These are phyloP conservation scores for Brachionus asplanchnoidis DNA, from an alignment of 1,140 invertebrate genomes.

Conservation along the genomic window DNA sequence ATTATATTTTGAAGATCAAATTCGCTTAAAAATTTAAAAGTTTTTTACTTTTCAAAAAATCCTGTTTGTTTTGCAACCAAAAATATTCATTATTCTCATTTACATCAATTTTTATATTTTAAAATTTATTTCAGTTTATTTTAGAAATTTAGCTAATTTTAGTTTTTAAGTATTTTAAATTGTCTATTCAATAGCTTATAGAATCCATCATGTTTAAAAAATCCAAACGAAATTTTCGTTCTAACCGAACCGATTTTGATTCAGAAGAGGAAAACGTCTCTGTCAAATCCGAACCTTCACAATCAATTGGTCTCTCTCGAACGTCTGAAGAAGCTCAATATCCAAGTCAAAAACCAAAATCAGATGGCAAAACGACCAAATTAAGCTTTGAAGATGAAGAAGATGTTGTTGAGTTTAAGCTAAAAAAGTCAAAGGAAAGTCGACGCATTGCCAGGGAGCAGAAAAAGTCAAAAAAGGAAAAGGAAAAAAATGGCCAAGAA, in stretches of 20 bases:
- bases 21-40: too few relatives aligned
- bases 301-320: too few relatives aligned
- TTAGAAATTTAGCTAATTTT: neutral
- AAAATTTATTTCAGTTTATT: neutral
- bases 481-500: conserved; percentile 62
- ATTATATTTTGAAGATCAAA: too few relatives aligned
- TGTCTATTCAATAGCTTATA: neutral
- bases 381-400: conserved; percentile 46
- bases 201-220: conserved; percentile 15
- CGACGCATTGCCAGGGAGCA: conserved; percentile 78
- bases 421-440: conserved; percentile 87
- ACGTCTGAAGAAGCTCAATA: too few relatives aligned
- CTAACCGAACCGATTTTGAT: conserved; percentile 7
- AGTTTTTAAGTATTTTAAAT: neutral
- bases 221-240: conserved; percentile 34
- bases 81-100: too few relatives aligned
- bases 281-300: neutral
- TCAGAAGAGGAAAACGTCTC: neutral
- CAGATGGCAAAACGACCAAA: conserved; percentile 9
- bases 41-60: too few relatives aligned
- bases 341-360: neutral
- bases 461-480: conserved; percentile 69
- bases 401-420: conserved; percentile 76
- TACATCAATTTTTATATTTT: too few relatives aligned
- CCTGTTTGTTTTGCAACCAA: neutral